A percentile compares a stretch with the other conserved stretches of the same genome.
Conservation (phyloP, 2,797 vertebrate species). For the Enteromius trimaculatus region DNA sequence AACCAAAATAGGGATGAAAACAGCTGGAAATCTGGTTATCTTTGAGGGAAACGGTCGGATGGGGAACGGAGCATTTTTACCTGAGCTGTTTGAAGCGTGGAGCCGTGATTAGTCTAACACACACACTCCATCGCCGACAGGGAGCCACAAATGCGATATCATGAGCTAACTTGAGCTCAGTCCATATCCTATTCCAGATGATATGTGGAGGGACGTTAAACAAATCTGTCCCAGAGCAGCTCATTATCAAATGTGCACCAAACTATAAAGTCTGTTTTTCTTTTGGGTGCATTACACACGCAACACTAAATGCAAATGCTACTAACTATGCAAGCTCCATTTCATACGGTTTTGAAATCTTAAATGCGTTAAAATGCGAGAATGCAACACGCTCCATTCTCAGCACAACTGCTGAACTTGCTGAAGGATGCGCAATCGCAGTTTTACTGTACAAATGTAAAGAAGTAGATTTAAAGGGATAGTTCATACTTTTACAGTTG, state of each 20-base stretch:
- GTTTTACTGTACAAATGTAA: not conserved
- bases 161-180: constrained; percentile 42
- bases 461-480: not conserved
- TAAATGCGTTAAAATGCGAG: not conserved
- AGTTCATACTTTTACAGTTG: not conserved
- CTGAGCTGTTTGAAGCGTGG: constrained; percentile 29
- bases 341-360: not conserved
- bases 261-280: constrained; percentile 7
- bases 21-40: constrained; percentile 54
- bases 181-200: constrained; percentile 37
- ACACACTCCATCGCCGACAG: constrained; percentile 3
- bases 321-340: not conserved
- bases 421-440: not conserved
- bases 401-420: not conserved
- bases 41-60: constrained; percentile 21
- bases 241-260: constrained; percentile 28
- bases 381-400: not conserved
- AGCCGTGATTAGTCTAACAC: constrained; percentile 44
- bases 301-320: not conserved
- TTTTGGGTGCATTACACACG: not conserved
- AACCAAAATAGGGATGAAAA: constrained; percentile 29
- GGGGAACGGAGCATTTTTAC: constrained; percentile 15
- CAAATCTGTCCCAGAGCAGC: constrained; percentile 30
- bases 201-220: constrained; percentile 19
- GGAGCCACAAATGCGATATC: constrained; percentile 41